These are phyloP conservation scores for Dasyornis broadbenti DNA, from an alignment of 2,113 vertebrate genomes.

Conservation along the genomic window DNA sequence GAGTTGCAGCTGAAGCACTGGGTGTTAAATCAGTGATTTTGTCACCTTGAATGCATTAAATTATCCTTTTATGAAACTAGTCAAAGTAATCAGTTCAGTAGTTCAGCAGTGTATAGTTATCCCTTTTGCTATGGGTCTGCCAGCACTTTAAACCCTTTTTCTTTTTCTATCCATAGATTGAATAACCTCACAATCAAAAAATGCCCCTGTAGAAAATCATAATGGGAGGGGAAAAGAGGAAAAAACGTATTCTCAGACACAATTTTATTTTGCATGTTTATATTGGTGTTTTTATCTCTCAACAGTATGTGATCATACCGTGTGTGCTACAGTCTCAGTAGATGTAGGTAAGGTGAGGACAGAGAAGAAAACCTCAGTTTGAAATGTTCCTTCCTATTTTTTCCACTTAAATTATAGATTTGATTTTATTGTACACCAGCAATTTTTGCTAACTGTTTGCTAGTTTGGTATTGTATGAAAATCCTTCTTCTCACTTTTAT, in stretches of 20 bases:
- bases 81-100: neutral
- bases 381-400: neutral
- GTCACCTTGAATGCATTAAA: constrained; percentile 29
- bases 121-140: neutral
- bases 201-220: neutral
- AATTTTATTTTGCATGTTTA: neutral
- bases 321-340: neutral
- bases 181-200: neutral
- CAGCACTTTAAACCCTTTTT: neutral
- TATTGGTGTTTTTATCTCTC: neutral
- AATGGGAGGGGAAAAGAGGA: fast-evolving
- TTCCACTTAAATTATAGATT: neutral
- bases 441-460: constrained; percentile 17
- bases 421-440: neutral
- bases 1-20: neutral
- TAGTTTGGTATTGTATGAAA: neutral
- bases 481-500: neutral
- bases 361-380: neutral
- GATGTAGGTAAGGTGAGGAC: neutral
- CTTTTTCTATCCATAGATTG: neutral
- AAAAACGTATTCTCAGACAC: neutral
- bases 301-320: neutral
- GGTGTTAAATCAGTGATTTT: neutral
- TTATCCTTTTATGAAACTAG: neutral
- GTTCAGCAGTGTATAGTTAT: neutral